Base-by-base conservation (phyloP, 92 coral and sea anemone species). In the Micromussa lordhowensis region DNA sequence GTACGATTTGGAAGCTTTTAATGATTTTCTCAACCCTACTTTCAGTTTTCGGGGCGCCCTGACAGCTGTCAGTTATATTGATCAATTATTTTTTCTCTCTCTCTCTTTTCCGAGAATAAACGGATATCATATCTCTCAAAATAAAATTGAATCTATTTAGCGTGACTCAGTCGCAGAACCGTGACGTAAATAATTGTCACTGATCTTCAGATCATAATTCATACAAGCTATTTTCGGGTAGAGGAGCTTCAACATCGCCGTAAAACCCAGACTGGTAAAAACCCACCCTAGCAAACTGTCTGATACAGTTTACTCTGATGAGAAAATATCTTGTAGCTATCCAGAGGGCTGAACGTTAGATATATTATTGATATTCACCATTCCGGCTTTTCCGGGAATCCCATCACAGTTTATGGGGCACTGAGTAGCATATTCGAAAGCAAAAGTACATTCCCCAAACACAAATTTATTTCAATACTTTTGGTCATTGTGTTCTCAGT, bases 351-450 rank as follows among this genome's bases (percentile, higher is more conserved):
- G 34, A 66, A 34, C 71, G 2, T 22, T 35, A n/a, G 26, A n/a
- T n/a, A n/a, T 35, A 16, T 44, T 2, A 14, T 44, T 64, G 85
- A 81, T 36, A 34, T 11, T 36, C 12, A n/a, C n/a, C n/a, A 66
- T 81, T 81, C 85, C 85, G 55, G 5, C 58, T 36, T 81, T 81
- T 81, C 85, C 21, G 24, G 76, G 85, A 81, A 81, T n/a, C n/a
- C n/a, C n/a, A n/a, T n/a, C n/a, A n/a, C n/a, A n/a, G n/a, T n/a
- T n/a, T n/a, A n/a, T n/a, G n/a, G n/a, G n/a, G n/a, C n/a, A n/a
- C n/a, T 10, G n/a, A 4, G 29, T 3, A 49, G 15, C n/a, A n/a
- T n/a, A n/a, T n/a, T n/a, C n/a, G n/a, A n/a, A n/a, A n/a, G n/a
- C n/a, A n/a, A n/a, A n/a, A n/a, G n/a, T n/a, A n/a, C n/a, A n/a